These are phyloP conservation scores for Paracentrotus lividus DNA, from an alignment of 53 echinoderm and acorn worm genomes.

Conservation along the genomic window DNA sequence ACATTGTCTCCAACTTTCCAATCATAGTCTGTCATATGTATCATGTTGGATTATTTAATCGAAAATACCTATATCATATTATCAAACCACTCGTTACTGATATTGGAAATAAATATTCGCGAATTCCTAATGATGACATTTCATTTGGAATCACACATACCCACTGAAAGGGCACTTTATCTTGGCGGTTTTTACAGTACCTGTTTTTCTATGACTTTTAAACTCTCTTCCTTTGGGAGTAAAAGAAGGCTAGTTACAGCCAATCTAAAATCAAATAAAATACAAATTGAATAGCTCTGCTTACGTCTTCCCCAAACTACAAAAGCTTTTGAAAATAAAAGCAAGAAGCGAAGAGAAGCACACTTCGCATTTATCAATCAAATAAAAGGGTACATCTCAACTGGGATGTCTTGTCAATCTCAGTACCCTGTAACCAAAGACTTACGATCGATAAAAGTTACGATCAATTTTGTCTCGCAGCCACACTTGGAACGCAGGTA, in stretches of 20 bases:
- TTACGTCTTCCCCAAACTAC: background rate
- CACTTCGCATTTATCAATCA: constrained; percentile 29
- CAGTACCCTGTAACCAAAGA: too few relatives aligned
- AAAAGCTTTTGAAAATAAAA: background rate
- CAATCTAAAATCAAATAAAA: constrained; percentile 22
- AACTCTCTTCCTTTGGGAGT: background rate
- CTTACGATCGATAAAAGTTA: too few relatives aligned
- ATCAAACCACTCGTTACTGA: too few relatives aligned
- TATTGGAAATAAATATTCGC: too few relatives aligned
- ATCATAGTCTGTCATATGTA: too few relatives aligned
- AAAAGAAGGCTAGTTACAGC: background rate
- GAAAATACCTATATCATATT: too few relatives aligned
- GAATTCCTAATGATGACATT: background rate
- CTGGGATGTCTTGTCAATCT: background rate
- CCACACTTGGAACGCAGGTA: too few relatives aligned
- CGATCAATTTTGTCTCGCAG: too few relatives aligned
- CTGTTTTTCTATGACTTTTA: background rate
- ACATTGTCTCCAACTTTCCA: too few relatives aligned
- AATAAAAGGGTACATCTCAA: background rate
- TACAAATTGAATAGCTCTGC: background rate
- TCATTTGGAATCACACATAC: background rate
- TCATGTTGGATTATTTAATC: too few relatives aligned
- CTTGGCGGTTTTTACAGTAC: background rate
- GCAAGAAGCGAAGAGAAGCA: background rate
- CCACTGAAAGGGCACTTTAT: background rate